Base-by-base conservation (phyloP, 1,140 invertebrate genomes). In the Diorhabda elongata region DNA sequence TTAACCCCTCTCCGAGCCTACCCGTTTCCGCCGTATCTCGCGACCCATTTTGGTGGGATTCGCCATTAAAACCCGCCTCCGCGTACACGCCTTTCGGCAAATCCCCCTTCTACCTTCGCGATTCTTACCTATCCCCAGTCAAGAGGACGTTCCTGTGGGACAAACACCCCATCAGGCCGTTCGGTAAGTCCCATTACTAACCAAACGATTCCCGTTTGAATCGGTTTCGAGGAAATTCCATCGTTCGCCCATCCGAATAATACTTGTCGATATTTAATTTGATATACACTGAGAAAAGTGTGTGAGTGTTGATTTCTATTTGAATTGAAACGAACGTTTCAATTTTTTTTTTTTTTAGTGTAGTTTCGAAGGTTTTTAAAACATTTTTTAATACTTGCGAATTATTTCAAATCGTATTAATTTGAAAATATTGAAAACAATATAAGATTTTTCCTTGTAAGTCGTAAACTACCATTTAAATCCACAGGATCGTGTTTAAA, bases 131-230 rank as follows among this genome's bases (percentile, higher is more conserved):
- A 78, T 94, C 92, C 74, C 92, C 92, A 62, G 87, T 94, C 78
- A 94, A 93, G 86, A 90, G 91, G 82, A 90, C 88, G 82, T 94
- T 92, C 84, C 86, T 94, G 74, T 94, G 92, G 92, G 90, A 90
- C 80, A 89, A 91, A 83, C 92, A 95, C 82, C 92, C 92, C 78
- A 87, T 92, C 81, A 90, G 93, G 84, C 91, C 93, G 80, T 91
- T 92, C 82, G 93, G 91, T 85, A 88, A 85, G 83, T 85, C 60
- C 52, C 71, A 52, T 44, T 47, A 63, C 66, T 62, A 64, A 69
- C 57, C 61, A 52, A 58, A 59, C 52, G 26, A 44, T 43, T 11
- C 58, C 58, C 11, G 52, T 7, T n/a, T 7, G 52, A 56, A 6
- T n/a, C n/a, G 52, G 52, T n/a, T n/a, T 7, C 6, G n/a, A 7